Evolutionary conservation across 1,140 invertebrate genomes (phyloP).

Genomic region (Tachypleus tridentatus): DNA sequence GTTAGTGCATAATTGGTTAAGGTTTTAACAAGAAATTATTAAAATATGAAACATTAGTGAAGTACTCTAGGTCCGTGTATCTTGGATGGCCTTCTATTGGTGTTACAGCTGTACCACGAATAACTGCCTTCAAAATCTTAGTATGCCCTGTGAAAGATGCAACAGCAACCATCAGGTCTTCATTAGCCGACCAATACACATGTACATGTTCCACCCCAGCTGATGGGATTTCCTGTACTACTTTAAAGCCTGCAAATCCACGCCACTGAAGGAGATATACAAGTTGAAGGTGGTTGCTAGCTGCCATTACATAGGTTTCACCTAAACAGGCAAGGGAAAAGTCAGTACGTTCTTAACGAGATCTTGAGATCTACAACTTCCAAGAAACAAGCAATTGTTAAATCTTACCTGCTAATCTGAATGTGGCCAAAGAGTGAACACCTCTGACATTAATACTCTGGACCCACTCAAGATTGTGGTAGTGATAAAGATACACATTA

Average conservation of each 20-base stretch:
- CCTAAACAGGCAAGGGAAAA: slow-evolving; percentile 3
- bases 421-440: slow-evolving; percentile 6
- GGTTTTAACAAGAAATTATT: too few relatives aligned
- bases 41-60: too few relatives aligned
- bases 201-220: slow-evolving; percentile 2
- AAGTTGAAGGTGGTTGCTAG: slow-evolving; percentile 8
- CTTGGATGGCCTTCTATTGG: neutral
- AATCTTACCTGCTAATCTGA: neutral
- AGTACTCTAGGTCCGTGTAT: neutral
- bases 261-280: slow-evolving; percentile 7
- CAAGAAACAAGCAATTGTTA: neutral
- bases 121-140: slow-evolving; percentile 5
- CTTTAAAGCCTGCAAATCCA: slow-evolving; percentile 13
- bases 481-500: slow-evolving; percentile 5
- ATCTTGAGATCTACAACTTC: too few relatives aligned
- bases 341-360: neutral
- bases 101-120: neutral
- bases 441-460: slow-evolving; percentile 6
- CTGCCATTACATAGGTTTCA: slow-evolving; percentile 12
- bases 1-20: too few relatives aligned
- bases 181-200: neutral
- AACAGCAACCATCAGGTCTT: slow-evolving; percentile 6
- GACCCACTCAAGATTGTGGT: slow-evolving; percentile 1
- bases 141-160: slow-evolving; percentile 6
- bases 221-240: slow-evolving; percentile 9